phyloP scores from a whole-genome alignment of 2,113 vertebrate genomes.

The Ramphastos sulfuratus region DNA sequence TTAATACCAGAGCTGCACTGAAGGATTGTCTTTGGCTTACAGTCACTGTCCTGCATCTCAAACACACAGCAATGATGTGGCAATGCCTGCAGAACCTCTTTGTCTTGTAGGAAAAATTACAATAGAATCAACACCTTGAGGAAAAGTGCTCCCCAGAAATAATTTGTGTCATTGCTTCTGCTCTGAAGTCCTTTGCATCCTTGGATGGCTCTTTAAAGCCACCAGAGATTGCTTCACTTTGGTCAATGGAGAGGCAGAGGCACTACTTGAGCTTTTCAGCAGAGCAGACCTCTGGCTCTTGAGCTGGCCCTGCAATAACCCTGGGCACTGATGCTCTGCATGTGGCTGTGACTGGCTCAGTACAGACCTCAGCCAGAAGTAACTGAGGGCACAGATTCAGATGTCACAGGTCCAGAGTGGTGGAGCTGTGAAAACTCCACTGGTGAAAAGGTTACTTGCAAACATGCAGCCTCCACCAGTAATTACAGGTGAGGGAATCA shows the following conservation, averaged over 20 bases:
- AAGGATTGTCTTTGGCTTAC: background rate
- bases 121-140: background rate
- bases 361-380: background rate
- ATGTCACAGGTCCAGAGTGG: background rate
- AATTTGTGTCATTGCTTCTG: background rate
- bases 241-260: background rate
- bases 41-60: background rate
- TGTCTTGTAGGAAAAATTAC: background rate
- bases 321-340: background rate
- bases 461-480: background rate
- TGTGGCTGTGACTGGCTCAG: background rate
- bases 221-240: background rate
- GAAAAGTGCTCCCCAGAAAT: background rate
- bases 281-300: background rate
- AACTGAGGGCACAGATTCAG: background rate
- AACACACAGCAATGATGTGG: rapidly evolving
- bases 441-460: background rate
- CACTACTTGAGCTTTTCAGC: background rate
- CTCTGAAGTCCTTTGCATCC: background rate
- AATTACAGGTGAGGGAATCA: background rate
- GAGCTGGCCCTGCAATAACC: background rate
- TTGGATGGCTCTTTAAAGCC: background rate
- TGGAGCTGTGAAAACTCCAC: background rate
- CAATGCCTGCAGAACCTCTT: background rate
- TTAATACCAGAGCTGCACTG: background rate